Base-by-base conservation (phyloP, 2,888 invertebrate species). In the Luffia ferchaultella region DNA sequence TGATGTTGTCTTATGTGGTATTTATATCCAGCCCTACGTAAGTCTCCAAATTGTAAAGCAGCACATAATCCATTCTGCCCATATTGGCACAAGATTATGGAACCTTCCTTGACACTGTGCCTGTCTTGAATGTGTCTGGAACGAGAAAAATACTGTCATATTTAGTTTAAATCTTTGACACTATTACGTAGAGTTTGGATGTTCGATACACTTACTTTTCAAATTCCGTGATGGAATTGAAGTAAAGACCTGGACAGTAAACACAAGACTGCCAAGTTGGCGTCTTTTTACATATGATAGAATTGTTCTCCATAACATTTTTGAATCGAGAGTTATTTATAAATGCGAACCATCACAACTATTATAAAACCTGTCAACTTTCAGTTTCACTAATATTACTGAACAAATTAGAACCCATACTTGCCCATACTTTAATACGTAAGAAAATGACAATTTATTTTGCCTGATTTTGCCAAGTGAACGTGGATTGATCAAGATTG, bases 1-100 rank as follows among this genome's bases (percentile, higher is more conserved):
- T 89, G 89, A 59, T 88, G 86, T 63, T 90, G 90, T 54, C 89
- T 85, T 49, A 95, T 91, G 70, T 96, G 96, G 58, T 91, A 90
- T 75, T 93, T 90, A 70, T 96, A 96, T 65, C 96, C 96, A 52
- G 90, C 88, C 74, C 93, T 94, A 55, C 91, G 91, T 53, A 96
- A 92, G 59, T 95, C 95, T 68, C 95, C 95, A 63, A 95, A 85
- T n/a, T 95, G 95, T 57, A 95, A 77, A 51, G 93, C 92, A 48
- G 90, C 89, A 70, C 96, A 96, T 45, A 95, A 92, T 50, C 90
- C 90, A 76, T 95, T 95, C 65, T 90, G 89, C 43, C 95, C 96
- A 86, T 95, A 96, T 62, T 91, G 91, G 68, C 95, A 95, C 15
- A 95, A 89, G 67, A 89, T 92, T 16, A 94, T 93, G 20, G 94